Percentiles rank a stretch among this genome's conserved stretches.
Evolutionary conservation across 2,113 vertebrate species (phyloP).

Genomic region (Apteryx owenii): DNA sequence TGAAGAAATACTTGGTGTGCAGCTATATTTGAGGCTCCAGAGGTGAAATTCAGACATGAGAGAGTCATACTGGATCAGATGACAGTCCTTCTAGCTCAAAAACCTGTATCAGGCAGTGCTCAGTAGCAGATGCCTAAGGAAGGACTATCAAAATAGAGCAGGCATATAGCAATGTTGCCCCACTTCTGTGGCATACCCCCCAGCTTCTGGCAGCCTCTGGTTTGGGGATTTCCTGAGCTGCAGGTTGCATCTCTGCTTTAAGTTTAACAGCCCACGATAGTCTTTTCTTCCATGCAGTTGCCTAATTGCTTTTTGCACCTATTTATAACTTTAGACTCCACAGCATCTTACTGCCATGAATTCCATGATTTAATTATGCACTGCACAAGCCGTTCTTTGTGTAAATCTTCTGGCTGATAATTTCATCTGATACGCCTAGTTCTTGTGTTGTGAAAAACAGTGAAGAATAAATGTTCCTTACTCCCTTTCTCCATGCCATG

Average conservation of each 20-base stretch:
- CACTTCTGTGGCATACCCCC: neutral
- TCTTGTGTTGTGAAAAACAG: neutral
- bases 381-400: slow-evolving; percentile 4
- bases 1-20: neutral
- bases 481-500: neutral
- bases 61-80: neutral
- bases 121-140: neutral
- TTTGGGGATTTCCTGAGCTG: neutral
- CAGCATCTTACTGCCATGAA: slow-evolving; percentile 19
- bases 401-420: slow-evolving; percentile 24
- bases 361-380: slow-evolving; percentile 39
- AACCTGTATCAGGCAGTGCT: neutral
- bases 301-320: slow-evolving; percentile 19
- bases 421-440: neutral
- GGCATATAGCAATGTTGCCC: neutral
- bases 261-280: slow-evolving; percentile 11
- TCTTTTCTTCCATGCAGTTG: neutral
- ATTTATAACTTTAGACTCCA: slow-evolving; percentile 28
- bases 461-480: neutral
- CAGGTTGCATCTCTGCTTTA: neutral
- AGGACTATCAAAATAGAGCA: neutral
- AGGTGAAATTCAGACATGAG: neutral
- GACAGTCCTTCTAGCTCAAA: neutral
- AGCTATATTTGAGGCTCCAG: neutral
- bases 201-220: neutral